Conservation (phyloP, 2,113 vertebrate species). For the Mirza zaza region DNA sequence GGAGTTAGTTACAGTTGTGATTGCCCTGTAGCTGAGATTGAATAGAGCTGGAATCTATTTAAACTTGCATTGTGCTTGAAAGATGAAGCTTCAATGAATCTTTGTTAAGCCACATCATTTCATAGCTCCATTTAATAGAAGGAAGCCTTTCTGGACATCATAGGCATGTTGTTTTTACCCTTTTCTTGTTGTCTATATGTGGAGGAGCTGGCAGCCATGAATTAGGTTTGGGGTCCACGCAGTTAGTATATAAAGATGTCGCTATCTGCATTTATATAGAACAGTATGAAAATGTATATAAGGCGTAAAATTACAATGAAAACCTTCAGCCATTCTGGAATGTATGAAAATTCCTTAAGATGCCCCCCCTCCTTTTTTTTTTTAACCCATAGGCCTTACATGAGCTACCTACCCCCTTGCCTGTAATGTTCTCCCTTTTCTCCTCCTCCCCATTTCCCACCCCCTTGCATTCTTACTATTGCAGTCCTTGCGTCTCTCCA, state of each 20-base stretch:
- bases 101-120: slow-evolving; percentile 37
- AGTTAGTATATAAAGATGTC: neutral
- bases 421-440: neutral
- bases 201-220: neutral
- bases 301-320: neutral
- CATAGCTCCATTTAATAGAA: slow-evolving; percentile 54
- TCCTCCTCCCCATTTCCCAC: neutral
- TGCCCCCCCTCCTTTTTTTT: neutral
- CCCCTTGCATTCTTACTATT: neutral
- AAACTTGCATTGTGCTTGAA: slow-evolving; percentile 6
- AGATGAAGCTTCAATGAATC: slow-evolving; percentile 35
- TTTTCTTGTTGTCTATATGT: neutral
- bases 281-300: neutral
- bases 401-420: neutral
- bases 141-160: neutral
- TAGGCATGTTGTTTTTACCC: neutral
- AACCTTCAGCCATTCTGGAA: neutral
- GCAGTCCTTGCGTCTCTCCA: neutral
- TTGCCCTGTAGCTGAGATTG: slow-evolving; percentile 48
- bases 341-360: neutral
- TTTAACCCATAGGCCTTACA: neutral
- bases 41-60: slow-evolving; percentile 62
- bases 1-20: slow-evolving; percentile 54
- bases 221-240: neutral
- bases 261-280: neutral